Evolutionary conservation across 2,888 invertebrate species (phyloP), one percentile per base, ranked within the genome.

Genomic region (Drosophila monieri): DNA sequence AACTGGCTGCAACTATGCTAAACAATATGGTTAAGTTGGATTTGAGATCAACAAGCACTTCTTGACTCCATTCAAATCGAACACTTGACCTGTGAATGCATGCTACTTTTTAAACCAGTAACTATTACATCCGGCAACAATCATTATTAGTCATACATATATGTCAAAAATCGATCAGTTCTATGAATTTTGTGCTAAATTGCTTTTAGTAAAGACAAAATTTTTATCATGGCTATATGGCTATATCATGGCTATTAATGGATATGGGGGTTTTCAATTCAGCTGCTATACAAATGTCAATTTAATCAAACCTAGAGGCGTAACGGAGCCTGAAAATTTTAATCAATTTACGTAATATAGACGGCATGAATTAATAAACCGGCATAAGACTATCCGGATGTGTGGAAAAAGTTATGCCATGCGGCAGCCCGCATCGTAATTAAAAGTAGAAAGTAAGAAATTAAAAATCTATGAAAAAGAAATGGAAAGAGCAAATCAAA

Each of bases 401-500:
- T 67, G 39, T 57, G 48, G 15, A 23, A 53, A 53, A 67, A 51
- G 57, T 68, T 57, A 27, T 37, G 4, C 14, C 39, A 43, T 18
- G 21, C 18, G n/a, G 39, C n/a, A 18, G 30, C 46, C 23, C 30
- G 52, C 32, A 32, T 30, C 41, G n/a, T 52, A 69, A 69, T 69
- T 69, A 69, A 69, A 69, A 49, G 49, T 32, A 56, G 49, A 65
- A 39, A 46, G 44, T 35, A 51, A 46, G 58, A 59, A 55, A 69
- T 68, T 59, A 55, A 55, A 59, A 60, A 37, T 46, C 47, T 39
- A 47, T 27, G 47, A 47, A 52, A 53, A 52, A 53, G 41, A 21
- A 43, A 25, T 46, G 6, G 9, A 47, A 27, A 48, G 30, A 53
- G 53, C 43, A 71, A 71, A 71, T 71, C 56, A 71, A 71, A 71